Conservation (phyloP, 2,888 invertebrate species). For the Cantharis rufa region DNA sequence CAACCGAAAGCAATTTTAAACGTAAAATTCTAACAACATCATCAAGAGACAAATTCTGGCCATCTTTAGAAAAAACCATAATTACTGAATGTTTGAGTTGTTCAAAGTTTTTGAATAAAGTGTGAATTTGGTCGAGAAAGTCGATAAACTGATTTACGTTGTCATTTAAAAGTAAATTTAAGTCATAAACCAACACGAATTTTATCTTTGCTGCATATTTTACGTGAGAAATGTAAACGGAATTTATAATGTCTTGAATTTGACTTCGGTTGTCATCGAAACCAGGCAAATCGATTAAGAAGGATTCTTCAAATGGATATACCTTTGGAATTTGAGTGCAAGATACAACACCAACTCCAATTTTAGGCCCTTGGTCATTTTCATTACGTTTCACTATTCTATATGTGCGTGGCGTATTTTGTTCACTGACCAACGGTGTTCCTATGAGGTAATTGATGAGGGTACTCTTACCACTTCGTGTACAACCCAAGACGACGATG, state of each 20-base stretch:
- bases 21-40: not conserved
- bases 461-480: conserved; percentile 13
- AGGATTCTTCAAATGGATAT: not conserved
- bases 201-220: conserved; percentile 4
- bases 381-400: conserved; percentile 3
- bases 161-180: not conserved
- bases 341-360: conserved; percentile 3
- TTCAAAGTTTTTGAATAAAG: conserved; percentile 1
- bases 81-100: not conserved
- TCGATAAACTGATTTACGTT: conserved; percentile 6
- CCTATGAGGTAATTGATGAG: conserved; percentile 13
- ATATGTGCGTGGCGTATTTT: not conserved
- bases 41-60: not conserved
- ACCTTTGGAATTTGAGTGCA: not conserved
- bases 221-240: conserved; percentile 7
- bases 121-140: not conserved
- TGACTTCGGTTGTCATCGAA: conserved; percentile 12
- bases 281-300: conserved; percentile 10
- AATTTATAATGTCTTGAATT: conserved; percentile 10
- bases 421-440: not conserved
- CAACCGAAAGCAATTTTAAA: not conserved
- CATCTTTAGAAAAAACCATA: conserved; percentile 12
- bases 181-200: conserved; percentile 8
- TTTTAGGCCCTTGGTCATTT: conserved; percentile 1
- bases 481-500: conserved; percentile 1